These are phyloP conservation scores for Canis aureus DNA, from an alignment of 2,113 vertebrate genomes.

Conservation along the genomic window DNA sequence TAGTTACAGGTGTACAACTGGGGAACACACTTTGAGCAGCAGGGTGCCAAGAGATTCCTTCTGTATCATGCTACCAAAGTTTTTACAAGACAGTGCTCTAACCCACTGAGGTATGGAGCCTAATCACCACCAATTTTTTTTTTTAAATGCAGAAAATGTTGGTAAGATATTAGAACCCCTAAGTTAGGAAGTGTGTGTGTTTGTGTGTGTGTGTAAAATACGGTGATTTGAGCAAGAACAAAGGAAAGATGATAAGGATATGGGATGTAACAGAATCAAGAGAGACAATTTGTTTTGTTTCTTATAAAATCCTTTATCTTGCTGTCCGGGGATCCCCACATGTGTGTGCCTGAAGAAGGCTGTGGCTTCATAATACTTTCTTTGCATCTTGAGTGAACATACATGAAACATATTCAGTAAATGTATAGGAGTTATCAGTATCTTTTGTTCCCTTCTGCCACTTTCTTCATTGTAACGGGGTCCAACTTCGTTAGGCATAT, in stretches of 20 bases:
- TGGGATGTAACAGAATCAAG: neutral
- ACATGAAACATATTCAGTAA: neutral
- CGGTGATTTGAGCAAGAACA: neutral
- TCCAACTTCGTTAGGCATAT: neutral
- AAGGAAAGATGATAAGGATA: neutral
- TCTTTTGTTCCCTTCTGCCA: neutral
- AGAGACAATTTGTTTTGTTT: neutral
- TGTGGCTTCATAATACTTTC: neutral
- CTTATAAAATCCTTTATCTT: neutral
- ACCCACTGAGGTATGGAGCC: neutral
- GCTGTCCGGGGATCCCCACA: no score
- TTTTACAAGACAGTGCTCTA: neutral
- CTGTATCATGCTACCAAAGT: neutral
- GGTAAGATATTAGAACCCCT: neutral
- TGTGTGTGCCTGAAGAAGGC: neutral
- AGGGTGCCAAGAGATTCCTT: neutral
- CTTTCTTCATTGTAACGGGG: neutral
- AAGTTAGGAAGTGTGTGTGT: neutral
- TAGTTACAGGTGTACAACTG: neutral
- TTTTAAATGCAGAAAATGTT: neutral
- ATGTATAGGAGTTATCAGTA: neutral
- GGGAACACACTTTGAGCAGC: neutral
- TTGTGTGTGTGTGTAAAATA: neutral
- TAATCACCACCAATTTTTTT: neutral
- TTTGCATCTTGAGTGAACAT: neutral